These are phyloP conservation scores for Lucilia sericata DNA, from an alignment of 1,140 invertebrate species.

Conservation along the genomic window DNA sequence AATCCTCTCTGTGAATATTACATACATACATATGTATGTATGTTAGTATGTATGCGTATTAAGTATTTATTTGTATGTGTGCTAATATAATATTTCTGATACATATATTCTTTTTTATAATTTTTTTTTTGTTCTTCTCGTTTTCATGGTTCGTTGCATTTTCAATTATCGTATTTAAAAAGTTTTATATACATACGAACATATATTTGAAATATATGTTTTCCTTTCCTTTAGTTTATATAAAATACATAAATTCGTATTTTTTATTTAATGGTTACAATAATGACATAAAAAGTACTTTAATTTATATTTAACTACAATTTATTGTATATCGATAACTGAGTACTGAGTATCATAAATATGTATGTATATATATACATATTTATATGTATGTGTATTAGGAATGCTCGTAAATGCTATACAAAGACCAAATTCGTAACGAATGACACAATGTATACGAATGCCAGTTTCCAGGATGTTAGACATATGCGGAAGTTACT, in stretches of 20 bases:
- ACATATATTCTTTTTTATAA: background rate
- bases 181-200: background rate
- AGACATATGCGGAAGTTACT: no score
- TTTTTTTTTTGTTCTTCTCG: constrained; percentile 12
- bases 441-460: no score
- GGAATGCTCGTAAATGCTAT: no score
- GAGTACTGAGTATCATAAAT: no score
- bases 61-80: background rate
- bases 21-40: no score
- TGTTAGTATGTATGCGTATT: background rate
- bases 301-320: background rate
- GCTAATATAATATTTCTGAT: constrained; percentile 10
- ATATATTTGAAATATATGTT: background rate
- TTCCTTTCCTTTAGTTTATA: background rate
- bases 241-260: background rate
- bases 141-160: constrained; percentile 29
- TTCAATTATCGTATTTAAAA: constrained; percentile 27
- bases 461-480: no score
- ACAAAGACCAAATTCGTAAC: no score
- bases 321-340: no score
- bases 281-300: background rate
- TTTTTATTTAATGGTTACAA: constrained; percentile 15
- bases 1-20: background rate
- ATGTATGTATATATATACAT: no score
- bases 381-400: no score